A percentile compares a stretch with the other conserved stretches of the same genome.
phyloP scores from a whole-genome alignment of 2,888 invertebrate genomes.

The Sipunculus nudus region DNA sequence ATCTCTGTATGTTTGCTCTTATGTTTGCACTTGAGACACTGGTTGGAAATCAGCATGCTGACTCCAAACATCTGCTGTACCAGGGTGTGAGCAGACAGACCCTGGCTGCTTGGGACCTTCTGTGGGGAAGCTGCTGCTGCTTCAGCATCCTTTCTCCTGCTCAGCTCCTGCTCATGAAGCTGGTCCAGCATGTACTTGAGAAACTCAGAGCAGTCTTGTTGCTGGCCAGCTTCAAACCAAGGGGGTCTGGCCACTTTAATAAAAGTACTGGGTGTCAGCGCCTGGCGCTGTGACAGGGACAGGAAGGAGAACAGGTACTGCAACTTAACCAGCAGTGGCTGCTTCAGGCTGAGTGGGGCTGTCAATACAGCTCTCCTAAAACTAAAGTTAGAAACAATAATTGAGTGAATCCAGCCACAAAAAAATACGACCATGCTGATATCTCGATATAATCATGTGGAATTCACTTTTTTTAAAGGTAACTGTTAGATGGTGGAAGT shows the following conservation, averaged over 20 bases:
- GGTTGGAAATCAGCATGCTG: conserved; percentile 77
- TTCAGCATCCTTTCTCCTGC: too few relatives aligned
- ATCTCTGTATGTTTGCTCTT: conserved; percentile 80
- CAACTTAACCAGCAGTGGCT: conserved; percentile 74
- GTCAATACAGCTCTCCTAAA: conserved; percentile 50
- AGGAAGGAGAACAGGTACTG: conserved; percentile 76
- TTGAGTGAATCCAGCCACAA: too few relatives aligned
- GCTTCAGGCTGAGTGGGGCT: conserved; percentile 65
- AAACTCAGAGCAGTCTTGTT: conserved; percentile 90
- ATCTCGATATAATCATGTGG: too few relatives aligned
- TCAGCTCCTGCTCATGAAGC: conserved; percentile 78
- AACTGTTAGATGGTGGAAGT: background rate
- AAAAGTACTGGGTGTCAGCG: conserved; percentile 79
- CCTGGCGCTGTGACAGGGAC: conserved; percentile 67
- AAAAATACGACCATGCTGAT: too few relatives aligned
- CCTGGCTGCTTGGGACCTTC: background rate
- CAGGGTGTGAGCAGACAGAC: conserved; percentile 63
- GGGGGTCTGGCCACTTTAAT: conserved; percentile 78
- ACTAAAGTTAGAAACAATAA: conserved; percentile 44
- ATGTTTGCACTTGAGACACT: conserved; percentile 78
- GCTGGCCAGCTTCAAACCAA: conserved; percentile 80
- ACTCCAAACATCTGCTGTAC: conserved; percentile 83
- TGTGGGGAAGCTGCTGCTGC: background rate
- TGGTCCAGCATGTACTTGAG: conserved; percentile 78
- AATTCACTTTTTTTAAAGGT: too few relatives aligned